Base-by-base conservation (phyloP, 2,113 vertebrate species). In the Todiramphus saurophagus region DNA sequence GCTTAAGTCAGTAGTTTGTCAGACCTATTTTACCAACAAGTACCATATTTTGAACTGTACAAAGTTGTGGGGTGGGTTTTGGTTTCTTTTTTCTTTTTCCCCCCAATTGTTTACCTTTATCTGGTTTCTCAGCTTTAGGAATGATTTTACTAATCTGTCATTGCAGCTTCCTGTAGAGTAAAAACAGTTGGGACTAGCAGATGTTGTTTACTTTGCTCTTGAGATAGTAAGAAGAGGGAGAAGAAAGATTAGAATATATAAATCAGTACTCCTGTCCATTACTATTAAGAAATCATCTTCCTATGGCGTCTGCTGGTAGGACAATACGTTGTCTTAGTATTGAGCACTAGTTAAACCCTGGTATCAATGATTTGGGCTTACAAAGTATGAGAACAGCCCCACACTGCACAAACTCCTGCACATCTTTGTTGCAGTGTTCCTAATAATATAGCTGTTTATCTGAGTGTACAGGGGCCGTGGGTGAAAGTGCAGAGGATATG, bases 401-500 rank as follows among this genome's bases (percentile, higher is more conserved):
- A 25, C 11, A 10, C 30, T 53, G 48, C 64, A 41, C 48, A 63
- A 67, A 33, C 24, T 11, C 14, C 11, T 11, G 19, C 14, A 31
- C 30, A 41, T 25, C 44, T 69, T 53, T 43, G 35, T 69, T 53
- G 56, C 24, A 35, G 4, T 24, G 31, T 27, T 78, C 41, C 39
- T 25, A 25, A 5, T 67, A 41, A 9, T 46, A 13, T 7, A 0
- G 1, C 25, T 35, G 4, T 21, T 15, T 20, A 28, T 50, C 3
- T n/a, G 19, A 28, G 33, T 9, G 8, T 63, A 13, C 7, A 13
- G 62, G 6, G 41, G 41, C 55, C 10, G 1, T 11, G 8, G 20
- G 44, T n/a, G 18, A 66, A 73, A 68, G 53, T 23, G 14, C 12
- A 27, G 59, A 37, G 51, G 53, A 44, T 43, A 27, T 7, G 28